Conservation (phyloP, 2,797 vertebrate species). For the Sciurus carolinensis region DNA sequence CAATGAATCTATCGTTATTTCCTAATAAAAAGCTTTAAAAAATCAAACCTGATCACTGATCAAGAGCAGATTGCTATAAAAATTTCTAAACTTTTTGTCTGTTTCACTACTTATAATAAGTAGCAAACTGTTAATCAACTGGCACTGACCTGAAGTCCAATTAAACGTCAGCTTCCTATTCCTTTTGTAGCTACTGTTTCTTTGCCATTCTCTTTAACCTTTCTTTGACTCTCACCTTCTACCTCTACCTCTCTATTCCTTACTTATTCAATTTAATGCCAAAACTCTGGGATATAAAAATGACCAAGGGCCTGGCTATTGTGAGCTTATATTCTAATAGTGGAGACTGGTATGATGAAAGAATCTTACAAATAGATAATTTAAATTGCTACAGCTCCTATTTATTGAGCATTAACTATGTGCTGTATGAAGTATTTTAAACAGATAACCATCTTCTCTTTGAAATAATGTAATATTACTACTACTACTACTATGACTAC, state of each 20-base stretch:
- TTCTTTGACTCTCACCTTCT: not conserved
- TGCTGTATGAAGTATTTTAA: slow-evolving; percentile 16
- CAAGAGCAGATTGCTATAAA: slow-evolving; percentile 41
- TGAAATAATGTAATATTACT: not conserved
- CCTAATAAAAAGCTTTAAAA: slow-evolving; percentile 48
- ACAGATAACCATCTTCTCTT: slow-evolving; percentile 2
- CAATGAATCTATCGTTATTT: slow-evolving; percentile 30
- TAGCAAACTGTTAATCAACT: not conserved
- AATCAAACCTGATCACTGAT: slow-evolving; percentile 9
- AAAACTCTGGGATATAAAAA: not conserved
- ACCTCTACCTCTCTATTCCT: not conserved
- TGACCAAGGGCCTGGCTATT: slow-evolving; percentile 41
- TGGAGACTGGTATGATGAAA: not conserved
- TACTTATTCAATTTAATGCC: slow-evolving; percentile 4
- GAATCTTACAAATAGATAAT: slow-evolving; percentile 37
- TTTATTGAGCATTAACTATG: slow-evolving; percentile 22
- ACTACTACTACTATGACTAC: not conserved
- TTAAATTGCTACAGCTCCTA: not conserved
- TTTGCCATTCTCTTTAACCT: not conserved
- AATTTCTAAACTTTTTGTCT: slow-evolving; percentile 1
- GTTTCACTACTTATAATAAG: not conserved
- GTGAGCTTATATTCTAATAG: slow-evolving; percentile 17
- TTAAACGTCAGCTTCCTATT: not conserved
- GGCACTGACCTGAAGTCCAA: not conserved
- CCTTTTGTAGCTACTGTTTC: not conserved